A percentile compares a stretch with the other conserved stretches of the same genome.
Evolutionary conservation across 2,888 invertebrate species (phyloP).

Genomic region (Eledona agricola): DNA sequence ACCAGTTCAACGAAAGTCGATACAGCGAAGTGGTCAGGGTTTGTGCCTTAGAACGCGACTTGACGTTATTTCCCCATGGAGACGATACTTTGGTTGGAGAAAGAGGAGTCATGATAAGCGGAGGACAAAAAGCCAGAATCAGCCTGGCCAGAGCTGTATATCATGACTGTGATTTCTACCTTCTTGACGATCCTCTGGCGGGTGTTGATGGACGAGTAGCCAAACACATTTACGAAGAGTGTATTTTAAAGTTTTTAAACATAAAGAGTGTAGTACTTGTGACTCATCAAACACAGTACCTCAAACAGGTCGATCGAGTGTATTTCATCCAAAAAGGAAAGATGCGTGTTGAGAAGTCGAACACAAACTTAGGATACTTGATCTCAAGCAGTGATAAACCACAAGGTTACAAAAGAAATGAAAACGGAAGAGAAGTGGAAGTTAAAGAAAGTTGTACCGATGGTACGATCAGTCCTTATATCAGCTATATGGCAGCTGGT

Average conservation of each 20-base stretch:
- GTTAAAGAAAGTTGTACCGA: too few species aligned
- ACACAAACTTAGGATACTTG: too few species aligned
- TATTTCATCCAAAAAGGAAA: constrained; percentile 4
- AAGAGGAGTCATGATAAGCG: constrained; percentile 14
- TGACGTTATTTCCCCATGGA: constrained; percentile 7
- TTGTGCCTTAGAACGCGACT: constrained; percentile 5
- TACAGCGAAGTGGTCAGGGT: constrained; percentile 1
- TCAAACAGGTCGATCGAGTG: neutral
- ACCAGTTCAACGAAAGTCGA: neutral
- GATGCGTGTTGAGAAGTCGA: too few species aligned
- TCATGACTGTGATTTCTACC: constrained; percentile 4
- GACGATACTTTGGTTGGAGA: constrained; percentile 16
- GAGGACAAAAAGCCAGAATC: constrained; percentile 23
- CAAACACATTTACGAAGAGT: constrained; percentile 2
- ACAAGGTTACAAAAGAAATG: too few species aligned
- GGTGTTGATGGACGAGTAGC: constrained; percentile 7
- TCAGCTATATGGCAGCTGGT: too few species aligned
- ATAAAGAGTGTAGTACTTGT: constrained; percentile 4
- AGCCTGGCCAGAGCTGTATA: constrained; percentile 17
- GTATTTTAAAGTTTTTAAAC: constrained; percentile 2
- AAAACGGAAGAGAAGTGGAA: too few species aligned
- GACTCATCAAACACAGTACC: constrained; percentile 8
- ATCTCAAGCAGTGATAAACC: too few species aligned
- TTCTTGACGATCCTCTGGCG: constrained; percentile 15
- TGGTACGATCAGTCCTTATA: too few species aligned